Percentiles rank a stretch among this genome's conserved stretches.
Evolutionary conservation across 2,113 vertebrate species (phyloP).

Genomic region (Bubo blakistoni): DNA sequence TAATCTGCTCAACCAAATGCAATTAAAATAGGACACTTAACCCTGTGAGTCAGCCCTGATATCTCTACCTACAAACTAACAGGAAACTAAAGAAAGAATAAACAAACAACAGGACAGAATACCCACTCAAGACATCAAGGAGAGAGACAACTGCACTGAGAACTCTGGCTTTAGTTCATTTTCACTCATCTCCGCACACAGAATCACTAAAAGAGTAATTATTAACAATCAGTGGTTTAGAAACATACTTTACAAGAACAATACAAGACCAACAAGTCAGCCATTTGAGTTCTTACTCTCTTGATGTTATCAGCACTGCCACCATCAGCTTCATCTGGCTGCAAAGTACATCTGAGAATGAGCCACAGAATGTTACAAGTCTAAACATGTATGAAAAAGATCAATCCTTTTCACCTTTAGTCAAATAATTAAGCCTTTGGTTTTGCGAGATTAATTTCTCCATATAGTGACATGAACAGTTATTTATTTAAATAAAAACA

Average conservation of each 20-base stretch:
- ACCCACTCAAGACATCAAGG: background rate
- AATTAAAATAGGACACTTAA: background rate
- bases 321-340: background rate
- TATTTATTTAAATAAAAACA: background rate
- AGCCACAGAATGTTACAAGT: background rate
- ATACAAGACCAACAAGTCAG: background rate
- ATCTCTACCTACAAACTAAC: background rate
- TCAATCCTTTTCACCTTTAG: background rate
- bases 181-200: accelerated
- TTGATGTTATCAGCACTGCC: background rate
- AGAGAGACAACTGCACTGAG: background rate
- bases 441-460: background rate
- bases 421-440: background rate
- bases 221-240: background rate
- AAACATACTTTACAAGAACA: background rate
- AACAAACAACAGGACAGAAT: background rate
- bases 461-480: background rate
- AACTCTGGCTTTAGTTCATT: background rate
- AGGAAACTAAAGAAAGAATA: background rate
- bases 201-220: background rate
- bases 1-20: accelerated
- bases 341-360: accelerated
- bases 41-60: background rate
- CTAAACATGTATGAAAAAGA: background rate
- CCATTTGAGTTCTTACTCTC: background rate